These are phyloP conservation scores for Dufourea novaeangliae DNA, from an alignment of 1,140 invertebrate genomes.

Conservation along the genomic window DNA sequence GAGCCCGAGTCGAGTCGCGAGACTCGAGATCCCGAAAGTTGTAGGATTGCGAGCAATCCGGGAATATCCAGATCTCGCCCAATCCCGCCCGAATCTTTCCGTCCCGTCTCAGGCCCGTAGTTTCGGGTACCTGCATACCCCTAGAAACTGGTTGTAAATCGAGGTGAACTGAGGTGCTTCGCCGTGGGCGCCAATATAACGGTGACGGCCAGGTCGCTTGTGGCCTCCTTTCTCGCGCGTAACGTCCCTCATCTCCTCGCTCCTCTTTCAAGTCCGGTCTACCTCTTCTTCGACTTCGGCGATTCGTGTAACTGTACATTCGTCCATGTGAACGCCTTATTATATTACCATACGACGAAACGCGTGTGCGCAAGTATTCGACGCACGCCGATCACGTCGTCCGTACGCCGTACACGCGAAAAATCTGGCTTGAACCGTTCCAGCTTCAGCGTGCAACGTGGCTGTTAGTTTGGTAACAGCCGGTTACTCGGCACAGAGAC, in stretches of 20 bases:
- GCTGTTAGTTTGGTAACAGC: too few relatives aligned
- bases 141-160: conserved; percentile 67
- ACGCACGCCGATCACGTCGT: background rate
- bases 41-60: too few relatives aligned
- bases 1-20: too few relatives aligned
- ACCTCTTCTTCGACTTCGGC: conserved; percentile 46
- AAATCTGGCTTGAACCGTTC: background rate
- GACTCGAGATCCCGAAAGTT: too few relatives aligned
- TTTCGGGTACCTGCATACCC: too few relatives aligned
- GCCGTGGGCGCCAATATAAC: conserved; percentile 77
- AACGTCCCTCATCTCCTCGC: conserved; percentile 42
- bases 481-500: too few relatives aligned
- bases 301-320: conserved; percentile 77
- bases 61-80: too few relatives aligned
- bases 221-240: conserved; percentile 77
- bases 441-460: background rate
- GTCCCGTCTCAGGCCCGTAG: too few relatives aligned
- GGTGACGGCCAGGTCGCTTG: conserved; percentile 74
- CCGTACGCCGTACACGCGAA: too few relatives aligned
- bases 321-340: conserved; percentile 42
- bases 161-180: conserved; percentile 73
- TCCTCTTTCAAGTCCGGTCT: conserved; percentile 34
- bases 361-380: background rate
- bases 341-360: conserved; percentile 22
- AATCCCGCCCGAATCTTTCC: too few relatives aligned